Conservation (phyloP, 2,797 vertebrate species). For the Kryptopterus vitreolus region DNA sequence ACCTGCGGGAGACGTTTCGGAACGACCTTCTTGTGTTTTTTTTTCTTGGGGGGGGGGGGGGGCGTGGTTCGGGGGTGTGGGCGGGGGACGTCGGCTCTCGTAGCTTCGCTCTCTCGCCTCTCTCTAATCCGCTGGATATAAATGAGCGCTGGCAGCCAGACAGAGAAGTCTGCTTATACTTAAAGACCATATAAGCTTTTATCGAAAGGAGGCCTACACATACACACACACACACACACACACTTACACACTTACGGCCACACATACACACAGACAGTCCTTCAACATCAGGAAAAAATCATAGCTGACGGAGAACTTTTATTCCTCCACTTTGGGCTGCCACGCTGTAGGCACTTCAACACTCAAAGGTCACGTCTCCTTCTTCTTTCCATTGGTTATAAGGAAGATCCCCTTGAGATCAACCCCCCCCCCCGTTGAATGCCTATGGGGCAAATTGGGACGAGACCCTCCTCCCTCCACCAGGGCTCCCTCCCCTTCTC, state of each 20-base stretch:
- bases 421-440: no score
- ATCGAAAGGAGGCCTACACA: slow-evolving; percentile 50
- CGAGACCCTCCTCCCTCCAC: no score
- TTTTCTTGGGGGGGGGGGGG: no score
- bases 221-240: slow-evolving; percentile 16
- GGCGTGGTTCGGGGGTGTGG: no score
- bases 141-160: slow-evolving; percentile 55
- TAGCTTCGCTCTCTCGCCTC: slow-evolving; percentile 48
- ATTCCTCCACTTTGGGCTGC: slow-evolving; percentile 4
- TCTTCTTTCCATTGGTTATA: no score
- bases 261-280: neutral
- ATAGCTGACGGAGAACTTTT: neutral
- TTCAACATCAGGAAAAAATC: no score
- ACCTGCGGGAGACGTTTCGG: slow-evolving; percentile 38
- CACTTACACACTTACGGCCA: neutral
- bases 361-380: no score
- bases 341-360: no score
- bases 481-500: no score
- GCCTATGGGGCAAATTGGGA: no score
- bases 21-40: slow-evolving; percentile 46
- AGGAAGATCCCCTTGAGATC: no score
- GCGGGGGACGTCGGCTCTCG: slow-evolving; percentile 43
- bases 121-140: slow-evolving; percentile 55
- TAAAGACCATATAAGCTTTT: slow-evolving; percentile 60
- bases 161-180: slow-evolving; percentile 56